Evolutionary conservation across 1,140 invertebrate genomes (phyloP).

Genomic region (Macrobrachium rosenbergii): DNA sequence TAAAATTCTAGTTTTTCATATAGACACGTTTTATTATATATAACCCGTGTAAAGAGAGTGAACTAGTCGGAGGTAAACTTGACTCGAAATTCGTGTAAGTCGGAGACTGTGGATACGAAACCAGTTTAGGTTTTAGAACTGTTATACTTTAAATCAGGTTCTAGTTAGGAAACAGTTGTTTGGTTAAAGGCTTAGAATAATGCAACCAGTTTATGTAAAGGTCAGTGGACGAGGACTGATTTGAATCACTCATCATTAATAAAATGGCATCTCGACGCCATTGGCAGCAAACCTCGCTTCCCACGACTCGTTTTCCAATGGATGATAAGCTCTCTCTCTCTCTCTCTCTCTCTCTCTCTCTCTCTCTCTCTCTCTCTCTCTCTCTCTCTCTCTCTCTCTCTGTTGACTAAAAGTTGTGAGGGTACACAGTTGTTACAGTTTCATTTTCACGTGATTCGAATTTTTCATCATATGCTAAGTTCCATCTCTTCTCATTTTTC

Average conservation of each 20-base stretch:
- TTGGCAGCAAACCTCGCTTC: background rate
- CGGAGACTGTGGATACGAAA: background rate
- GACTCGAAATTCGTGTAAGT: background rate
- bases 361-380: slow-evolving; percentile 28
- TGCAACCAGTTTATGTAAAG: background rate
- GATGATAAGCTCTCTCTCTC: too few species aligned
- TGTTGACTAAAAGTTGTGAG: background rate
- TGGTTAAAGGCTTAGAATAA: background rate
- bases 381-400: background rate
- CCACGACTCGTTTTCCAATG: background rate
- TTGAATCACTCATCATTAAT: too few species aligned
- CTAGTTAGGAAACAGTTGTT: background rate
- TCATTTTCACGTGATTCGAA: background rate
- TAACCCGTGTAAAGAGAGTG: too few species aligned
- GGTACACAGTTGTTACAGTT: background rate
- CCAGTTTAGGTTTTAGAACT: background rate
- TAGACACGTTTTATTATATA: too few species aligned
- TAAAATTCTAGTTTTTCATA: too few species aligned
- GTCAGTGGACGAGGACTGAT: too few species aligned
- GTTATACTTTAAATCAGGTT: too few species aligned
- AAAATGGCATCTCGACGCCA: too few species aligned
- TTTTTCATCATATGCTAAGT: too few species aligned
- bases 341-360: slow-evolving; percentile 34
- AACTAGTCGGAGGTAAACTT: background rate
- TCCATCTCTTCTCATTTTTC: too few species aligned